A percentile compares a stretch with the other conserved stretches of the same genome.
Evolutionary conservation across 2,797 vertebrate species (phyloP).

Genomic region (Pteronotus mesoamericanus): DNA sequence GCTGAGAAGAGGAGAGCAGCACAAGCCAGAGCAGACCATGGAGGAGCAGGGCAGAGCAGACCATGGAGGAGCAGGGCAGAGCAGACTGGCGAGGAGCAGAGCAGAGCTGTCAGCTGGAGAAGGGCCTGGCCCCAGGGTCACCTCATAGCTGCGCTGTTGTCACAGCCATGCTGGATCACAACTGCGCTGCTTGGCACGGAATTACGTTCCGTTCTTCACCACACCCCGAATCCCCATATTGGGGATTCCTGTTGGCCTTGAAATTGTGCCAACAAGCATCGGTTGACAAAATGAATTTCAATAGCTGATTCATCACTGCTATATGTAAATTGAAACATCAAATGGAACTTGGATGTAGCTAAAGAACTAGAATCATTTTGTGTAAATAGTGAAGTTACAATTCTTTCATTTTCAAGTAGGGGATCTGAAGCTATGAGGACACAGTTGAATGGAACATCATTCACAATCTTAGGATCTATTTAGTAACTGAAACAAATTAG

Average conservation of each 20-base stretch:
- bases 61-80: not conserved
- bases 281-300: not conserved
- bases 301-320: not conserved
- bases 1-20: not conserved
- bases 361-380: not conserved
- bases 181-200: not conserved
- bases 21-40: no score
- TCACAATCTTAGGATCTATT: not conserved
- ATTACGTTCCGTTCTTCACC: not conserved
- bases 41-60: not conserved
- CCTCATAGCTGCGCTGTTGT: no score
- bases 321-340: not conserved
- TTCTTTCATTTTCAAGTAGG: not conserved
- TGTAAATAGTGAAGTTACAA: not conserved
- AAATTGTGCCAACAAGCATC: not conserved
- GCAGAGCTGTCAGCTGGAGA: not conserved
- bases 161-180: not conserved
- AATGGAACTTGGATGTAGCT: not conserved
- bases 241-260: not conserved
- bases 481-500: not conserved
- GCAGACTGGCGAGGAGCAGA: not conserved
- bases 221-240: not conserved
- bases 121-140: not conserved
- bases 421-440: not conserved
- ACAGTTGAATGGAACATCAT: not conserved